Evolutionary conservation across 1,140 invertebrate genomes (phyloP).

Genomic region (Solen grandis): DNA sequence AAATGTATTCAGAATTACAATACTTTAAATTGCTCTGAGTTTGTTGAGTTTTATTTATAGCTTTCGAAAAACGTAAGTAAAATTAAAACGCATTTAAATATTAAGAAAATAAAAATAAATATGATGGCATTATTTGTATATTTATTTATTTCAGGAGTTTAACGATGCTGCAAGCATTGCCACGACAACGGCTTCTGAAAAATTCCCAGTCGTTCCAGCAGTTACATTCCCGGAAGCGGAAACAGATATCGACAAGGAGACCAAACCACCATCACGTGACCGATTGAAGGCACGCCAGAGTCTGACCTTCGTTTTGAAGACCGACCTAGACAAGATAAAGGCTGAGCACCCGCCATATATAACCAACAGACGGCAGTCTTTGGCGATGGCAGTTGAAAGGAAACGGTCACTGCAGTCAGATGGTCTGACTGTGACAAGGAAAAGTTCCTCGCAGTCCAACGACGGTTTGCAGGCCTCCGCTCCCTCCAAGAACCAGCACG

Average conservation of each 20-base stretch:
- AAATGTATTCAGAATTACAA: too few species aligned
- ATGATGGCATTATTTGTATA: background rate
- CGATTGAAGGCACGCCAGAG: conserved; percentile 21
- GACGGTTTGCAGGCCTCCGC: background rate
- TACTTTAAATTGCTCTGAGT: too few species aligned
- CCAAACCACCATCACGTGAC: conserved; percentile 1
- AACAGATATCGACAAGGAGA: conserved; percentile 6
- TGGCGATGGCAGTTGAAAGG: conserved; percentile 10
- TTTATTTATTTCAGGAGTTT: background rate
- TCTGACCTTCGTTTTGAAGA: conserved; percentile 35
- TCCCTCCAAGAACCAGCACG: background rate
- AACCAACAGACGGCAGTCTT: conserved; percentile 33
- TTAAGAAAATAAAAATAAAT: background rate
- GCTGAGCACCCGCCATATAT: conserved; percentile 36
- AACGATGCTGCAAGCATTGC: background rate
- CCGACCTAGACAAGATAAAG: conserved; percentile 47
- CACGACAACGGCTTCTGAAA: background rate
- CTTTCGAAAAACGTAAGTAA: too few species aligned
- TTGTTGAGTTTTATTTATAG: too few species aligned
- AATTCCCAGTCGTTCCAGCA: background rate
- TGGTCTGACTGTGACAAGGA: too few species aligned
- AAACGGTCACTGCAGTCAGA: conserved; percentile 12
- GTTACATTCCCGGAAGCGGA: conserved; percentile 26
- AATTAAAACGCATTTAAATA: too few species aligned
- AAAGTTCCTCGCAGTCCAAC: conserved; percentile 8